Evolutionary conservation across 2,113 vertebrate genomes (phyloP), one percentile per base, ranked within the genome.

Genomic region (Odontophorus gujanensis): DNA sequence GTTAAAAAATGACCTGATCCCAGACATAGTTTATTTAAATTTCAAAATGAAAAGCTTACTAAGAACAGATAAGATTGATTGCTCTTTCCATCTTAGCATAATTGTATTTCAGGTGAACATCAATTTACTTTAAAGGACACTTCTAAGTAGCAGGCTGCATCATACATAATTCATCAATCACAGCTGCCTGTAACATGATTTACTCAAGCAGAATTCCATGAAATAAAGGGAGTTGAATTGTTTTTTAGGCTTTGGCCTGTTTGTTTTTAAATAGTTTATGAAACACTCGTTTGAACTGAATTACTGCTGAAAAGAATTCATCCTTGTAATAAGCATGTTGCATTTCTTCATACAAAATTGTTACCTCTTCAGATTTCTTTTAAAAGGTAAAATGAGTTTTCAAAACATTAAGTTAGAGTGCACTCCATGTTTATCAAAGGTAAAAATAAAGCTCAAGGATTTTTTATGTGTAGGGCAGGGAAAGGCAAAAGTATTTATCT

Each of bases 71-170:
- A 98, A 98, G 98, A 98, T 98, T 98, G 98, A 98, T 98, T 98
- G 96, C 95, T 98, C 96, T 96, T 95, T 97, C 97, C 95, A 96
- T 97, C 96, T 97, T 98, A 97, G 97, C 97, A 97, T 98, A 98
- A 98, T 98, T 98, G 97, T 98, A 97, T 98, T 98, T 98, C 97
- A 98, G 98, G 98, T 98, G 98, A 98, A 97, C 98, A 98, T 98
- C 98, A 98, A 98, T 98, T 98, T 98, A 98, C 96, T 98, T 98
- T 98, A 98, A 98, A 98, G 97, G 98, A 98, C 98, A 98, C 96
- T 98, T 97, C 97, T 98, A 98, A 98, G 98, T 98, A 98, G 97
- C 97, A 97, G 97, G 95, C 97, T 97, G 97, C 94, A 96, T 97
- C 97, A 98, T 98, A 98, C 98, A 98, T 98, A 98, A 98, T 98